Conservation (phyloP, 2,888 invertebrate genomes). For the Trissolcus japonicus region DNA sequence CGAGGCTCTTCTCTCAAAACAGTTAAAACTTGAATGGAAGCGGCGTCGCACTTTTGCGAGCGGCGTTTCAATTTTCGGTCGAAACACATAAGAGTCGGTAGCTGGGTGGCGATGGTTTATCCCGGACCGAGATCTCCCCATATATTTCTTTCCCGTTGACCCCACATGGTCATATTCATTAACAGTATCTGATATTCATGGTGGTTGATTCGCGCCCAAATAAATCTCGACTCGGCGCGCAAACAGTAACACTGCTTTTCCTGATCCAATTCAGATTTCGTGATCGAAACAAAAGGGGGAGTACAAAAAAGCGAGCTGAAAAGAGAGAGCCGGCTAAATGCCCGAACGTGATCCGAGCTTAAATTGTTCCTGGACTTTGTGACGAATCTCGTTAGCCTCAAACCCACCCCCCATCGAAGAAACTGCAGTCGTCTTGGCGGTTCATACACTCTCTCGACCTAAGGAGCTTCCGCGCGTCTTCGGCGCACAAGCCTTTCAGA, state of each 20-base stretch:
- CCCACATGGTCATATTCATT: slow-evolving; percentile 67
- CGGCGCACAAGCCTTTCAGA: slow-evolving; percentile 67
- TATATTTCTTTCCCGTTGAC: slow-evolving; percentile 60
- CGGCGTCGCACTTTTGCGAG: too few relatives aligned
- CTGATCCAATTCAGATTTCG: slow-evolving; percentile 49
- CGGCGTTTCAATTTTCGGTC: background rate
- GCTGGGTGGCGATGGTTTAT: slow-evolving; percentile 20
- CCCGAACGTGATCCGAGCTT: slow-evolving; percentile 70
- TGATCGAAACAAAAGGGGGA: slow-evolving; percentile 26
- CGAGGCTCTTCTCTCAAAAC: slow-evolving; percentile 12
- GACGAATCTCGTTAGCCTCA: slow-evolving; percentile 54
- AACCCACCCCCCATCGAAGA: slow-evolving; percentile 41
- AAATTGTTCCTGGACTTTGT: slow-evolving; percentile 67
- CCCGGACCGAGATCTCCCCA: slow-evolving; percentile 24
- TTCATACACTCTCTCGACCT: slow-evolving; percentile 62
- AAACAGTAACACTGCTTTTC: slow-evolving; percentile 49
- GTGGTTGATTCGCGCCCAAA: slow-evolving; percentile 72
- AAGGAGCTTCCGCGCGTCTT: slow-evolving; percentile 61
- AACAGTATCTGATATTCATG: slow-evolving; percentile 75
- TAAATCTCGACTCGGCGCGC: slow-evolving; percentile 67
- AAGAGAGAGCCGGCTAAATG: slow-evolving; percentile 61
- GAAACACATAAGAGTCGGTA: slow-evolving; percentile 15
- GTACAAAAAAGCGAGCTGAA: slow-evolving; percentile 19
- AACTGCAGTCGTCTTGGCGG: slow-evolving; percentile 35
- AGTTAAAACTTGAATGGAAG: slow-evolving; percentile 5